These are phyloP conservation scores for Chrysomallon squamiferum DNA, from an alignment of 1,140 invertebrate genomes.

Conservation along the genomic window DNA sequence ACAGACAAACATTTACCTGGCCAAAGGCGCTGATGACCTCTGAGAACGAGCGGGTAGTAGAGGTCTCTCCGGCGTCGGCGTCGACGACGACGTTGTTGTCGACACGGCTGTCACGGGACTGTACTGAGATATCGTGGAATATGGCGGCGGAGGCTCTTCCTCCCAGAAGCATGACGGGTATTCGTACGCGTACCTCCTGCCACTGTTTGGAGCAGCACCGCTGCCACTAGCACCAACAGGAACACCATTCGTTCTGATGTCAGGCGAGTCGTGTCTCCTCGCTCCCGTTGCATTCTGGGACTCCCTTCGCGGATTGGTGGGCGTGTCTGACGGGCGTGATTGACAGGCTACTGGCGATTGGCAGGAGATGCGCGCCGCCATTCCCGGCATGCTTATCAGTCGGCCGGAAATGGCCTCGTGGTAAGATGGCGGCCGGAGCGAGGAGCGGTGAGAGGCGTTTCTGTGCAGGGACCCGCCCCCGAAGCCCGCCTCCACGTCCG, in stretches of 20 bases:
- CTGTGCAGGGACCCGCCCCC: neutral
- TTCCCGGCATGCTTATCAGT: neutral
- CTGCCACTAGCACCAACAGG: neutral
- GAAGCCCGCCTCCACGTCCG: neutral
- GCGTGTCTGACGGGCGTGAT: neutral
- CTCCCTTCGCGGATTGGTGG: neutral
- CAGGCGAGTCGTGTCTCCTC: neutral
- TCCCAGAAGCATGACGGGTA: slow-evolving; percentile 12
- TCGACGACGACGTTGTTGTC: neutral
- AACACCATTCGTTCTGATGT: neutral
- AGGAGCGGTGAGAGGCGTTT: neutral
- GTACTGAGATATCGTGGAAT: neutral
- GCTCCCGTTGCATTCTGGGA: neutral
- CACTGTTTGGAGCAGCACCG: neutral
- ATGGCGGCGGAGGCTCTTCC: slow-evolving; percentile 10
- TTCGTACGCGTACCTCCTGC: slow-evolving; percentile 1
- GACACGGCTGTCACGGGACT: neutral
- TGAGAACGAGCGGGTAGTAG: neutral
- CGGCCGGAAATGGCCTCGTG: neutral
- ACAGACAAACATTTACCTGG: slow-evolving; percentile 1
- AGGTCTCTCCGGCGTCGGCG: neutral
- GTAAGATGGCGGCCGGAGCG: neutral
- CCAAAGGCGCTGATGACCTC: neutral
- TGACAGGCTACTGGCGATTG: neutral
- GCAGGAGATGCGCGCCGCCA: neutral